Percentiles rank a stretch among this genome's conserved stretches.
phyloP scores from a whole-genome alignment of 2,888 invertebrate genomes.

The Apamea epomidion region DNA sequence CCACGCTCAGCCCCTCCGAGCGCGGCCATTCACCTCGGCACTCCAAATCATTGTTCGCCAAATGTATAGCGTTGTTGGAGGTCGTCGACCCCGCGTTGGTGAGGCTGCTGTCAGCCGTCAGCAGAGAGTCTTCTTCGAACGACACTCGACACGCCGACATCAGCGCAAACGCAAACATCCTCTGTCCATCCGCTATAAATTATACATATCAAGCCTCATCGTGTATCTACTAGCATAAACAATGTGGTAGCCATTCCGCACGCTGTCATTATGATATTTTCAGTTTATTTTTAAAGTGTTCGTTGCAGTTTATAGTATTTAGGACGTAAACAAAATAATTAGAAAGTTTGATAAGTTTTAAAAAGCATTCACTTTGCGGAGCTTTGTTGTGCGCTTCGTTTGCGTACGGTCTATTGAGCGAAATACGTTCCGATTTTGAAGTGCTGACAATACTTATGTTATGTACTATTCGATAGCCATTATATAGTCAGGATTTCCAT shows the following conservation, averaged over 20 bases:
- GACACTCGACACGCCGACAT: conserved; percentile 85
- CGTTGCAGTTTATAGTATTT: conserved; percentile 12
- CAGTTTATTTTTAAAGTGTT: conserved; percentile 13
- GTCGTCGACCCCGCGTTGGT: conserved; percentile 84
- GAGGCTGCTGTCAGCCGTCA: conserved; percentile 79
- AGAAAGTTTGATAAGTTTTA: conserved; percentile 27
- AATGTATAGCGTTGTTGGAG: conserved; percentile 87
- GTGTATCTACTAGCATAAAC: conserved; percentile 65
- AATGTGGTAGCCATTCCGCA: conserved; percentile 54
- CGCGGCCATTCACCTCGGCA: conserved; percentile 90
- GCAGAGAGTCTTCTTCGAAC: conserved; percentile 84
- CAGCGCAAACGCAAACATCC: conserved; percentile 84
- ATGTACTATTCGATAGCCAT: not conserved
- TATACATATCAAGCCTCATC: conserved; percentile 62
- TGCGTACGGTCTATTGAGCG: not conserved
- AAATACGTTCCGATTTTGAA: conserved; percentile 2
- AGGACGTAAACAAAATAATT: conserved; percentile 17
- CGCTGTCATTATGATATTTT: conserved; percentile 9
- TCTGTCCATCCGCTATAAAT: conserved; percentile 70
- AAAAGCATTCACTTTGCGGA: conserved; percentile 15
- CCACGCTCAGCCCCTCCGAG: conserved; percentile 89
- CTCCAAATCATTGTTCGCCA: conserved; percentile 90
- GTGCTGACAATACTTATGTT: not conserved
- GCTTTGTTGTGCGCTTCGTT: not conserved
- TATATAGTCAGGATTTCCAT: not conserved